Evolutionary conservation across 1,140 invertebrate species (phyloP).

Genomic region (Antheraea pernyi): DNA sequence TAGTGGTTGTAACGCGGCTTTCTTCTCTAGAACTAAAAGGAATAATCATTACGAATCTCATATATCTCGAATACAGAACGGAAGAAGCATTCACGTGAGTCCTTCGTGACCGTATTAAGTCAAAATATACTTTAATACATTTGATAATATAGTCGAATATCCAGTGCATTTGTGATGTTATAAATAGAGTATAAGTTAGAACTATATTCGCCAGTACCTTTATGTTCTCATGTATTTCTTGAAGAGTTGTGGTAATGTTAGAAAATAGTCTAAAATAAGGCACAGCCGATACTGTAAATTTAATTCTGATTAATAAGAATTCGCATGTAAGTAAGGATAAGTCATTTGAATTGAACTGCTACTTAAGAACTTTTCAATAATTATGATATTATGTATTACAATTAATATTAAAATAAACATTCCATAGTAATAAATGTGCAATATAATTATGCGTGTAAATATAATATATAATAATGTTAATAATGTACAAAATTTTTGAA

Average conservation of each 20-base stretch:
- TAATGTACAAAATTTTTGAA: conserved; percentile 48
- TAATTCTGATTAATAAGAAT: neutral
- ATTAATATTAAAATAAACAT: conserved; percentile 41
- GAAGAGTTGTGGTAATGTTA: neutral
- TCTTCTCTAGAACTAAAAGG: conserved; percentile 84
- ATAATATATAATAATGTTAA: conserved; percentile 23
- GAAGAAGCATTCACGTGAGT: conserved; percentile 43
- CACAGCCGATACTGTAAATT: conserved; percentile 9
- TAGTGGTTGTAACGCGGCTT: conserved; percentile 85
- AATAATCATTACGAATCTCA: conserved; percentile 84
- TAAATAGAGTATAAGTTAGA: conserved; percentile 43
- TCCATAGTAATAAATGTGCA: conserved; percentile 73
- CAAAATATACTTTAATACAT: conserved; percentile 17
- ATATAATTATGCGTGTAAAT: conserved; percentile 40
- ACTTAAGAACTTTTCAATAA: neutral
- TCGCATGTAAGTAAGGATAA: neutral
- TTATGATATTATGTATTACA: conserved; percentile 6
- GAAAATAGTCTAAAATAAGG: conserved; percentile 5
- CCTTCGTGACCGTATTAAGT: conserved; percentile 50
- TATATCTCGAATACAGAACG: conserved; percentile 61
- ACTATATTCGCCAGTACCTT: conserved; percentile 47
- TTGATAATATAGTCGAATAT: conserved; percentile 34
- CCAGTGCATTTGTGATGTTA: conserved; percentile 70
- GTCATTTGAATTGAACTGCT: conserved; percentile 13
- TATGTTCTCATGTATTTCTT: conserved; percentile 42